Percentiles rank a stretch among this genome's conserved stretches.
phyloP scores from a whole-genome alignment of 2,888 invertebrate species.

The Agrochola macilenta region DNA sequence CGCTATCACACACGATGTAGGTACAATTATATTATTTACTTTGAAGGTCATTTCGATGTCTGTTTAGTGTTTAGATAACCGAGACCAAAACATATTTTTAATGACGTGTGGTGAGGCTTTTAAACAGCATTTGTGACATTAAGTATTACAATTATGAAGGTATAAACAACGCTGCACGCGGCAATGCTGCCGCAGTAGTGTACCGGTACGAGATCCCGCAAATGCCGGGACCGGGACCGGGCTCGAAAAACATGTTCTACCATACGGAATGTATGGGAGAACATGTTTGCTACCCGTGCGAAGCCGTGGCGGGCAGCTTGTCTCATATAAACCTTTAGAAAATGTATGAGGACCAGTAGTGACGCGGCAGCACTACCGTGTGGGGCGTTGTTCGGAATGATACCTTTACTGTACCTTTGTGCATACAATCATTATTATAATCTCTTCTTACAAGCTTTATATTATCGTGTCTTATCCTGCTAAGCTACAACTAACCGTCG shows the following conservation, averaged over 20 bases:
- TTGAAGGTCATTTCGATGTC: slow-evolving; percentile 12
- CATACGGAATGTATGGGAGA: too few species aligned
- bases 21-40: not conserved
- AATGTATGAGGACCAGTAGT: too few species aligned
- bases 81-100: slow-evolving; percentile 11
- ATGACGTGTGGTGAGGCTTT: slow-evolving; percentile 3
- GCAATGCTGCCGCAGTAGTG: too few species aligned
- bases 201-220: too few species aligned
- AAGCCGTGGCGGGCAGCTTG: too few species aligned
- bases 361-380: too few species aligned
- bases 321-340: too few species aligned
- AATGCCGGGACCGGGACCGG: too few species aligned
- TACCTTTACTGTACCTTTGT: not conserved
- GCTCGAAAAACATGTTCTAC: too few species aligned
- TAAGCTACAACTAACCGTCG: not conserved
- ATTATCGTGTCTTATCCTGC: not conserved
- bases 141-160: not conserved
- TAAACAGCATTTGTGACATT: not conserved
- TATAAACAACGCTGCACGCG: too few species aligned
- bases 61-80: not conserved
- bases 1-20: not conserved
- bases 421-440: not conserved
- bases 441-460: not conserved
- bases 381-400: too few species aligned
- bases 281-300: too few species aligned